phyloP scores from a whole-genome alignment of 1,140 invertebrate species.

The Portunus trituberculatus region DNA sequence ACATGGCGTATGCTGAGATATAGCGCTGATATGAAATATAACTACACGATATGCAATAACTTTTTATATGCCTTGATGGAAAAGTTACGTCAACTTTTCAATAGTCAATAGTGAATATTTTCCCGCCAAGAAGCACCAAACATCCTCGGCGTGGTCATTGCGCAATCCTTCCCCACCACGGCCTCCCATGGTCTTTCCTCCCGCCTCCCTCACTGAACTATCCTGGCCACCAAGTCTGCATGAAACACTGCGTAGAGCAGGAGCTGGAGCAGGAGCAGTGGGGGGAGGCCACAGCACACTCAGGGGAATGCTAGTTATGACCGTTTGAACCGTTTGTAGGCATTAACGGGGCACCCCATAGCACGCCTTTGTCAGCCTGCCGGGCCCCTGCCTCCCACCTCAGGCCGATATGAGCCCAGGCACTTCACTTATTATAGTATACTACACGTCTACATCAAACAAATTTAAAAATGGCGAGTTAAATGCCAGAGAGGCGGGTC shows the following conservation, averaged over 20 bases:
- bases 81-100: too few species aligned
- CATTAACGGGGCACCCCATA: neutral
- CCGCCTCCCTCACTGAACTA: neutral
- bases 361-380: neutral
- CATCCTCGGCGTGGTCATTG: neutral
- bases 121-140: constrained; percentile 4
- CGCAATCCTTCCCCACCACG: constrained; percentile 29
- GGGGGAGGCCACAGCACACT: neutral
- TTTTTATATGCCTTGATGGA: too few species aligned
- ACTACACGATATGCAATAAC: too few species aligned
- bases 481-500: constrained; percentile 27
- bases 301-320: neutral
- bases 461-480: constrained; percentile 74
- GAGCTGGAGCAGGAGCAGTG: neutral
- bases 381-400: neutral
- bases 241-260: neutral
- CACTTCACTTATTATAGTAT: neutral
- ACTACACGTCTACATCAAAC: neutral
- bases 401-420: neutral
- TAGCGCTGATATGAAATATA: too few species aligned
- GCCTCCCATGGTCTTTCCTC: neutral
- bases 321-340: neutral
- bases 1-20: too few species aligned
- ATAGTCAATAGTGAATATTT: neutral
- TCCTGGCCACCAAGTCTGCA: neutral